Evolutionary conservation across 2,797 vertebrate species (phyloP), one percentile per base, ranked within the genome.

Genomic region (Scyliorhinus canicula): DNA sequence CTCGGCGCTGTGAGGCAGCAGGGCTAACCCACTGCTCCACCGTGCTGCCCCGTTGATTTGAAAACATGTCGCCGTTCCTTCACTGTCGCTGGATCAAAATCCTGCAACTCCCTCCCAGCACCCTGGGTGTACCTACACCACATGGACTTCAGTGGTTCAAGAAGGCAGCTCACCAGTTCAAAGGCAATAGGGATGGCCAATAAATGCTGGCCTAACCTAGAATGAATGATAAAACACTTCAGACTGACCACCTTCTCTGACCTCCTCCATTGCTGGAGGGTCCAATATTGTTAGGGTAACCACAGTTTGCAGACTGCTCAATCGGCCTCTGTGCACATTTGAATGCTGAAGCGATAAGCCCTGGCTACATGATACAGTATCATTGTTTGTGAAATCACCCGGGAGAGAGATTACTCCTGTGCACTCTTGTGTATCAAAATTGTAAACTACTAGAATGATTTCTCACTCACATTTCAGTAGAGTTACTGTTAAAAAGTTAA

Each of bases 381-480:
- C 77, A 24, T 82, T 24, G n/a, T 79, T 79, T 79, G 77, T 82
- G 3, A 82, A 82, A 44, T 47, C 77, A 44, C 16, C 1, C 47
- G 77, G 40, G n/a, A 82, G 57, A 60, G 57, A 11, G 57, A 12
- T 79, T 40, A 40, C n/a, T 79, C 74, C 74, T 44, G 74, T 35
- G 74, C 74, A 79, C 40, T 19, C n/a, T n/a, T 19, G 74, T 79
- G 74, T 79, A 79, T 40, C n/a, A 40, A 79, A 79, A 79, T 47
- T 6, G 19, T 47, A 44, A 82, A 47, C 19, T 4, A 82, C 77
- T 19, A 82, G 40, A 7, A 82, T 82, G 19, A 44, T 44, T 82
- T 82, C 77, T 82, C 77, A 82, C 40, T 82, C 44, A 82, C n/a
- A 82, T 82, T 82, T 82, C 77, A 82, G 40, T 82, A 21, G 77